These are phyloP conservation scores for Karalla daura DNA, from an alignment of 2,797 vertebrate genomes.

Conservation along the genomic window DNA sequence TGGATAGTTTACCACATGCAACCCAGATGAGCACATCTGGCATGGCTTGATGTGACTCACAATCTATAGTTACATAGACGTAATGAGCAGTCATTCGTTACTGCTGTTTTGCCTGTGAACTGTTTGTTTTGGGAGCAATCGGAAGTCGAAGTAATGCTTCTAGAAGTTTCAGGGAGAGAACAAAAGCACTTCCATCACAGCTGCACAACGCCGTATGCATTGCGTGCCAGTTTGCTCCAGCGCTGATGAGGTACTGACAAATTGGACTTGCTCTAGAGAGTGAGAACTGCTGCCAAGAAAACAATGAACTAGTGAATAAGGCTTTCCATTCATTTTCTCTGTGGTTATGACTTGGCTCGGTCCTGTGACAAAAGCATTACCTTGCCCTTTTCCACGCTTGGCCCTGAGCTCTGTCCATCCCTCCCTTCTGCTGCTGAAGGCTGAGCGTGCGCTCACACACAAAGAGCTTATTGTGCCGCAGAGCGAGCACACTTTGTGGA, in stretches of 20 bases:
- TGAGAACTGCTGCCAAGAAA: constrained; percentile 25
- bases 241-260: constrained; percentile 15
- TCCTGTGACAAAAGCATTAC: constrained; percentile 43
- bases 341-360: constrained; percentile 51
- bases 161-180: constrained; percentile 6
- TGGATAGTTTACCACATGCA: too few relatives aligned
- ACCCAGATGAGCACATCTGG: neutral
- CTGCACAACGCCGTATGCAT: constrained; percentile 5
- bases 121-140: constrained; percentile 7
- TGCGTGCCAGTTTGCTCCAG: constrained; percentile 10
- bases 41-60: neutral
- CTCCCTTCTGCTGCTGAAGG: constrained; percentile 25
- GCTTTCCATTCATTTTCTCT: constrained; percentile 57
- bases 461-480: constrained; percentile 57
- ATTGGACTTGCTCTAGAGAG: constrained; percentile 25
- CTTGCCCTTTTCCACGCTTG: constrained; percentile 43
- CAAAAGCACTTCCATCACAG: constrained; percentile 7
- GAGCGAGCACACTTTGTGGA: constrained; percentile 31
- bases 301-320: constrained; percentile 53
- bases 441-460: constrained; percentile 32
- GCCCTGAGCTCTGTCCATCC: constrained; percentile 41
- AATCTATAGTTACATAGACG: neutral
- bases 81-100: neutral
- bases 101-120: neutral
- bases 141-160: neutral